Evolutionary conservation across 1,140 invertebrate genomes (phyloP).

Genomic region (Temnothorax longispinosus): DNA sequence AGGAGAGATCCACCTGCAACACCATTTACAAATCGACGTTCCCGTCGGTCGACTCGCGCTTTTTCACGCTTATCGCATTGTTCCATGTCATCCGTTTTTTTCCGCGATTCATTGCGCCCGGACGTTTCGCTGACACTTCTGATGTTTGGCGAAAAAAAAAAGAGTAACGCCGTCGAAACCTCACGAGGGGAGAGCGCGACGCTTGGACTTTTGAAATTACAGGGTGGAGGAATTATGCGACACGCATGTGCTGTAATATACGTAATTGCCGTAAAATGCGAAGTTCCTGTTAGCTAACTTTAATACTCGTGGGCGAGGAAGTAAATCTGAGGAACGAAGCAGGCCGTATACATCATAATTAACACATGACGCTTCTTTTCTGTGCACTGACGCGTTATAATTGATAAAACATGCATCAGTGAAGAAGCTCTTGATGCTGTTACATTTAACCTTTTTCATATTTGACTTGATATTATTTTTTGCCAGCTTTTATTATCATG

Average conservation of each 20-base stretch:
- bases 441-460: background rate
- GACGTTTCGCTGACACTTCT: conserved; percentile 44
- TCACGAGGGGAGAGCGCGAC: conserved; percentile 3
- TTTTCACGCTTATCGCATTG: conserved; percentile 60
- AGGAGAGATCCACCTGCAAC: conserved; percentile 41
- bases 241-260: conserved; percentile 18
- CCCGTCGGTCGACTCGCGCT: conserved; percentile 31
- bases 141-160: conserved; percentile 40
- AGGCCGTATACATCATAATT: conserved; percentile 11
- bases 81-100: conserved; percentile 41
- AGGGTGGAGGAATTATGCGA: background rate
- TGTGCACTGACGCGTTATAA: background rate
- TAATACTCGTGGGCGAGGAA: conserved; percentile 3
- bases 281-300: conserved; percentile 32
- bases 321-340: conserved; percentile 7
- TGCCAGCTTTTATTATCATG: background rate
- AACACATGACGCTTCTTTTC: background rate
- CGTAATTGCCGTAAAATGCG: conserved; percentile 45
- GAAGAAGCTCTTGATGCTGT: background rate
- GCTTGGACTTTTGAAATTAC: conserved; percentile 21
- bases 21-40: conserved; percentile 52
- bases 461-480: background rate
- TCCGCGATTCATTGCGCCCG: conserved; percentile 34
- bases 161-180: background rate
- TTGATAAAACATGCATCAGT: background rate